Percentiles rank a stretch among this genome's conserved stretches.
Conservation (phyloP, 2,113 vertebrate species). For the Paracanthobrama guichenoti region DNA sequence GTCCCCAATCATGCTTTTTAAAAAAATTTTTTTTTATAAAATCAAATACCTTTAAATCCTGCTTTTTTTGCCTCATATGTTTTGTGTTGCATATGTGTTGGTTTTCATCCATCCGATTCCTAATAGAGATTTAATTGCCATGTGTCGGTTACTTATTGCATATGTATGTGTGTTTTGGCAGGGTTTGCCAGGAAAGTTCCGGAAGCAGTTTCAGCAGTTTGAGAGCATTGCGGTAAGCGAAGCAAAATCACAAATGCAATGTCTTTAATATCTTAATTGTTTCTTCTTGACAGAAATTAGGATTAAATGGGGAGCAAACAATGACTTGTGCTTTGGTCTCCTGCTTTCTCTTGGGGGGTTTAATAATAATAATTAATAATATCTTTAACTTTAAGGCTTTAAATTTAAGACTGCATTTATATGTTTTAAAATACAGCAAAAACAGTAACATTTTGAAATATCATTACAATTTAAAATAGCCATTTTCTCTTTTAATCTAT, state of each 20-base stretch:
- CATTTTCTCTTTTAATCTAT: too few relatives aligned
- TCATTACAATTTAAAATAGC: too few relatives aligned
- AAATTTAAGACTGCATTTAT: too few relatives aligned
- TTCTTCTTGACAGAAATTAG: neutral
- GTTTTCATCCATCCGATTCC: neutral
- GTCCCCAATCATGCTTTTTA: neutral
- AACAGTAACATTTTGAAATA: too few relatives aligned
- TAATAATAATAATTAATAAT: too few relatives aligned
- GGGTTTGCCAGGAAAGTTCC: slow-evolving; percentile 96
- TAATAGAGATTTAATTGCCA: neutral
- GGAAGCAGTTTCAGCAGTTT: slow-evolving; percentile 94
- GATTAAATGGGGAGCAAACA: neutral
- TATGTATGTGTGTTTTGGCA: slow-evolving; percentile 63
- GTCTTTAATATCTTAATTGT: neutral
- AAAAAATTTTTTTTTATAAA: neutral
- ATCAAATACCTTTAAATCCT: neutral
- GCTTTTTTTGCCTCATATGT: neutral
- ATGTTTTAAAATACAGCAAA: too few relatives aligned
- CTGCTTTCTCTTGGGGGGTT: neutral
- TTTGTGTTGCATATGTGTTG: neutral
- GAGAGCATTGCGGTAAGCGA: slow-evolving; percentile 88
- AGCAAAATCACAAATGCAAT: neutral
- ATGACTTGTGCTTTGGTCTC: neutral
- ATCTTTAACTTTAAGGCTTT: too few relatives aligned
- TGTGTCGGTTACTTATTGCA: slow-evolving; percentile 38